Evolutionary conservation across 2,113 vertebrate genomes (phyloP), one percentile per base, ranked within the genome.

Genomic region (Chelonoidis abingdonii): DNA sequence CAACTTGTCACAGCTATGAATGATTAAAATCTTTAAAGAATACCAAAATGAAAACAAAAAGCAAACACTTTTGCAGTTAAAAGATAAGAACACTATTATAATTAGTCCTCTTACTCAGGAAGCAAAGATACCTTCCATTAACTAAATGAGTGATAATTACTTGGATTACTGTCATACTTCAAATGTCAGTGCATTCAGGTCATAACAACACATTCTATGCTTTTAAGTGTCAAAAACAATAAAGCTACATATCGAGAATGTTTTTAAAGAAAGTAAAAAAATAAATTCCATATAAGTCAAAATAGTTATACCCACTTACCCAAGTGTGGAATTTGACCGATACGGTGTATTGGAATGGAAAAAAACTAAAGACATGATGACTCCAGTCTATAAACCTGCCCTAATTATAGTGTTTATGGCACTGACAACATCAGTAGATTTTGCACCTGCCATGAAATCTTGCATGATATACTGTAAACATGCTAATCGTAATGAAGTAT

Each of bases 131-230:
- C 94, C 94, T 96, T 97, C 93, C 97, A 97, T 98, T 97, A 97
- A 96, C 89, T 72, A 88, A 97, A 93, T 93, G 95, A 96, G 93
- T 96, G 90, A 96, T 14, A 80, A 97, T 98, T 97, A 97, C 89
- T 93, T 95, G 96, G 95, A 96, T 97, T 98, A 97, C 91, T 97
- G 69, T 98, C 93, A 92, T 95, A 91, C 82, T 97, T 97, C 96
- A 96, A 97, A 94, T 97, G 89, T 95, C 97, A 97, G 65, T 89
- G 93, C 95, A 97, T 98, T 97, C 95, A 95, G 89, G 84, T 97
- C 94, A 97, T 93, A 97, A 97, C 96, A 98, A 97, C 95, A 97
- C 97, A 97, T 97, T 97, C 88, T 93, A 93, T 91, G 92, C 93
- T 97, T 94, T 97, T 95, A 97, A 97, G 93, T 88, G 97, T 95